These are phyloP conservation scores for Tridacna crocea DNA, from an alignment of 2,888 invertebrate genomes.

Conservation along the genomic window DNA sequence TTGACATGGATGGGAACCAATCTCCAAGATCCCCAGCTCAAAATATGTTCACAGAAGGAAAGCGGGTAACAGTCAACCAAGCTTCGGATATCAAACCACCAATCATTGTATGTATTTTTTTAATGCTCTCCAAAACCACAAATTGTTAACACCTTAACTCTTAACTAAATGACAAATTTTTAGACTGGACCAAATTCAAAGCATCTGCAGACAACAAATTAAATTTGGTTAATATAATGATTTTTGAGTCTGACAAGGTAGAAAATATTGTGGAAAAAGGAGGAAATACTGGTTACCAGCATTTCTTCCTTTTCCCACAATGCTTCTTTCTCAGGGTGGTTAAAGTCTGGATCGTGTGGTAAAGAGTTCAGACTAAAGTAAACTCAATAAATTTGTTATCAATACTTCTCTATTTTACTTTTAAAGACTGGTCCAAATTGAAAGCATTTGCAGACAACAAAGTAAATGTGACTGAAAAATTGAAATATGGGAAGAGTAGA, in stretches of 20 bases:
- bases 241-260: not conserved
- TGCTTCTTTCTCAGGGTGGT: not conserved
- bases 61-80: slow-evolving; percentile 62
- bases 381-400: no score
- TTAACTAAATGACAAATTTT: not conserved
- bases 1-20: slow-evolving; percentile 35
- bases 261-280: slow-evolving; percentile 1
- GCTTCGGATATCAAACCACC: slow-evolving; percentile 40
- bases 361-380: no score
- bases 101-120: slow-evolving; percentile 28
- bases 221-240: no score
- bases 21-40: slow-evolving; percentile 30
- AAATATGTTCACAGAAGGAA: slow-evolving; percentile 61
- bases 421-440: no score
- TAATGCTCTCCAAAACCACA: not conserved
- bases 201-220: no score
- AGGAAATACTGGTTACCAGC: not conserved
- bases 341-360: no score
- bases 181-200: not conserved
- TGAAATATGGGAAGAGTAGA: no score
- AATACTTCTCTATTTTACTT: no score
- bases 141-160: not conserved
- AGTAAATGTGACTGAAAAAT: no score
- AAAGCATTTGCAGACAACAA: no score
- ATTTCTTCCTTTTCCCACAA: not conserved